Conservation (phyloP, 2,888 invertebrate genomes). For the Drosophila sordidapex region DNA sequence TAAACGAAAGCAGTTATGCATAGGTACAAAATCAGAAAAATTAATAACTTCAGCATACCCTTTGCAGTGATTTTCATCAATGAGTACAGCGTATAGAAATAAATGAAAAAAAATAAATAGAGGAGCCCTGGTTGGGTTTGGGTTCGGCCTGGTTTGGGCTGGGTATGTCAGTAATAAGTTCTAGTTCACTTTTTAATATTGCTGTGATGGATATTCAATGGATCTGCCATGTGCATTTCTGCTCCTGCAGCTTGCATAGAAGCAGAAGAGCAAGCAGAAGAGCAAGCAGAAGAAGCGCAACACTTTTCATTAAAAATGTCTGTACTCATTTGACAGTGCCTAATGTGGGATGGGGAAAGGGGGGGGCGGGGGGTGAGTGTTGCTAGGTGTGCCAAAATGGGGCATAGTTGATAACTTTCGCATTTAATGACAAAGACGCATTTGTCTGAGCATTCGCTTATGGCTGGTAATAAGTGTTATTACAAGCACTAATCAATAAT, state of each 20-base stretch:
- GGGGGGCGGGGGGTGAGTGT: not conserved
- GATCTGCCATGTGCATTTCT: constrained; percentile 8
- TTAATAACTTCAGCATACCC: not conserved
- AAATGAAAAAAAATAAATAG: constrained; percentile 2
- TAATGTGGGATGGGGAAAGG: not conserved
- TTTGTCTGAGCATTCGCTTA: not conserved
- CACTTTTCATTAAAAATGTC: constrained; percentile 72
- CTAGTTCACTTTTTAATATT: constrained; percentile 78
- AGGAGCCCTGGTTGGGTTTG: not conserved
- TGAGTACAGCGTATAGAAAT: not conserved
- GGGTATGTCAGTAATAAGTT: constrained; percentile 65
- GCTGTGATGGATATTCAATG: constrained; percentile 60
- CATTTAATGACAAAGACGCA: not conserved
- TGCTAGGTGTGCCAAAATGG: constrained; percentile 1
- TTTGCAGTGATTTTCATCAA: not conserved
- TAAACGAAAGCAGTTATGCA: not conserved
- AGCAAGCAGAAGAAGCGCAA: constrained; percentile 9
- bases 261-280: not conserved
- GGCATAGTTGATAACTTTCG: constrained; percentile 50
- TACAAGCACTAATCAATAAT: not conserved
- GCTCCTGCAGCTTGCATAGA: not conserved
- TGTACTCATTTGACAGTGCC: constrained; percentile 65
- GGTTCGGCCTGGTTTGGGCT: not conserved
- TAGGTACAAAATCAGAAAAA: not conserved
- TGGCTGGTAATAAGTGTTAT: not conserved